Base-by-base conservation (phyloP, 92 coral and sea anemone species). In the Galaxea fascicularis region DNA sequence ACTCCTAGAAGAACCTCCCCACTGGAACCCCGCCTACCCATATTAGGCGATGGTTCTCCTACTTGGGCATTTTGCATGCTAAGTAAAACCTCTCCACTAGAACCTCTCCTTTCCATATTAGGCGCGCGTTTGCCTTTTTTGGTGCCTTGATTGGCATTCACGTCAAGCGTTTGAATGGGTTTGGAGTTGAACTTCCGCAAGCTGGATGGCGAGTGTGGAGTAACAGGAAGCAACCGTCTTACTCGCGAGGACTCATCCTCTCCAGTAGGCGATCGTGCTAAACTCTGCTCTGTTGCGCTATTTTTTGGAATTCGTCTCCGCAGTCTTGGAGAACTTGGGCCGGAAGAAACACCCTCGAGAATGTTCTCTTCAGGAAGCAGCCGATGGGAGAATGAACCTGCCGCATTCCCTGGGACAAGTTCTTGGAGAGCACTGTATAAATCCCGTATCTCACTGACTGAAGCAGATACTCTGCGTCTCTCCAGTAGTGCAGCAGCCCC, bases 361-460 rank as follows among this genome's bases (percentile, higher is more conserved):
- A 66, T 67, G 28, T 66, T 56, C 21, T 82, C 77, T 20, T 74
- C 47, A 1, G 70, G 63, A 71, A 41, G 31, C 10, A 27, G 28
- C 44, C 68, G 71, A 44, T 82, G 80, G 35, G 81, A 52, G 13
- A 47, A 22, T 60, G 84, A 79, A 30, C 65, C 47, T 67, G 75
- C 21, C 46, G 65, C 65, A 67, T 44, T 53, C 51, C 80, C 87
- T 28, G 98, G 95, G 10, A 92, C 98, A 53, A 94, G 98, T 86
- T 82, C 94, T 64, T 94, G 98, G 9, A 94, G 83, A 39, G 93
- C 98, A 7, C 90, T 79, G 73, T 89, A 94, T 31, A 94, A 78
- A 62, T 94, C 92, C 27, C 83, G 71, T 57, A 94, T 89, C 69
- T 94, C 92, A 31, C 80, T 82, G 26, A 92, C 95, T 3, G 95